Conservation (phyloP, 1,140 invertebrate species). For the Apolygus lucorum region DNA sequence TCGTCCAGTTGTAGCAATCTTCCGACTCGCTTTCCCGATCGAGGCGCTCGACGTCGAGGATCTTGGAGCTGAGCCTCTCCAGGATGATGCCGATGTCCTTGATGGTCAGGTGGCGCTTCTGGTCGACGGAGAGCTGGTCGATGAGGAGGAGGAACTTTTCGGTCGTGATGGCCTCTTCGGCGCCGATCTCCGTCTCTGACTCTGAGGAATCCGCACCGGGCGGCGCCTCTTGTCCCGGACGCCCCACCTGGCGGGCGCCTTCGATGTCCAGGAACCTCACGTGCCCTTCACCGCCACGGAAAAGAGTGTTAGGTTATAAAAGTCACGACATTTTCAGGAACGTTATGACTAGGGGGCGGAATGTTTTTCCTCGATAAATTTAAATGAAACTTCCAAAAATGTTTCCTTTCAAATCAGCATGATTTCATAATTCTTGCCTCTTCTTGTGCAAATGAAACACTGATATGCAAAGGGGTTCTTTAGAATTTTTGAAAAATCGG, state of each 20-base stretch:
- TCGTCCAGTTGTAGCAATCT: slow-evolving; percentile 90
- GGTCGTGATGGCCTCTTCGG: slow-evolving; percentile 76
- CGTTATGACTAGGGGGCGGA: too few species aligned
- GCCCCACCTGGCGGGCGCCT: slow-evolving; percentile 40
- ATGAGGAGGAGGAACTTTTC: slow-evolving; percentile 87
- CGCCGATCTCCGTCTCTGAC: slow-evolving; percentile 82
- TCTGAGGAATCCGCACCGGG: slow-evolving; percentile 72
- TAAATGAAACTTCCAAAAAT: too few species aligned
- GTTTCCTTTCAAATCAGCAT: too few species aligned
- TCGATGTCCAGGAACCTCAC: slow-evolving; percentile 66
- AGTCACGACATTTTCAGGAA: too few species aligned
- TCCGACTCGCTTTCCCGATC: slow-evolving; percentile 83
- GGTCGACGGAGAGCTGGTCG: slow-evolving; percentile 83
- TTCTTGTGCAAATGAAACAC: too few species aligned
- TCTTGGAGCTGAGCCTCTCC: slow-evolving; percentile 82
- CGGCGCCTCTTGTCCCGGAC: slow-evolving; percentile 34
- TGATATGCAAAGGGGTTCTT: too few species aligned
- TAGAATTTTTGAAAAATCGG: too few species aligned
- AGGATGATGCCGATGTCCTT: slow-evolving; percentile 92
- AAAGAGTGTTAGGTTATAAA: too few species aligned
- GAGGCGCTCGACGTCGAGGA: slow-evolving; percentile 82
- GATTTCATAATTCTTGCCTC: too few species aligned
- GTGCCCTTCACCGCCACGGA: slow-evolving; percentile 44
- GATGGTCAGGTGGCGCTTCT: slow-evolving; percentile 81
- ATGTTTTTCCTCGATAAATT: too few species aligned